These are phyloP conservation scores for Xenus cinereus DNA, from an alignment of 2,113 vertebrate species.

Conservation along the genomic window DNA sequence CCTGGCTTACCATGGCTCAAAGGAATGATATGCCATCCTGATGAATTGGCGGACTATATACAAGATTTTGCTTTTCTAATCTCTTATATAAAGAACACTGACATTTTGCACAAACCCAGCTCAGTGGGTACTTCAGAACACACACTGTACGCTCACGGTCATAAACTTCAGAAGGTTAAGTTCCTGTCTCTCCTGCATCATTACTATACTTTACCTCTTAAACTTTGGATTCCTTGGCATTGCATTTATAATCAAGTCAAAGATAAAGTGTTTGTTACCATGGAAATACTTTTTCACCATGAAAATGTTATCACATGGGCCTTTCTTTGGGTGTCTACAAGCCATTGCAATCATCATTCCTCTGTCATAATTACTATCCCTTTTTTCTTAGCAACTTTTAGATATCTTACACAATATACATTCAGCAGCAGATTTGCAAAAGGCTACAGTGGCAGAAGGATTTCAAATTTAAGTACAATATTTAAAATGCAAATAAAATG, in stretches of 20 bases:
- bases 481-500: not conserved
- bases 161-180: not conserved
- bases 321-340: not conserved
- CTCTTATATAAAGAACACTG: not conserved
- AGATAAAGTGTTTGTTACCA: not conserved
- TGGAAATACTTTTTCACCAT: not conserved
- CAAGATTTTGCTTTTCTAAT: not conserved
- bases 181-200: not conserved
- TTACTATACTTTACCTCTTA: not conserved
- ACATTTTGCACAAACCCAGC: not conserved
- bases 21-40: not conserved
- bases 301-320: not conserved
- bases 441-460: not conserved
- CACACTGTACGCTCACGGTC: not conserved
- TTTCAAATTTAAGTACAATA: not conserved
- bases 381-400: not conserved
- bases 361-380: not conserved
- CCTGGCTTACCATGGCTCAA: not conserved
- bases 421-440: not conserved
- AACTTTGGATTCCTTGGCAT: not conserved
- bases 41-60: not conserved
- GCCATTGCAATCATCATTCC: not conserved
- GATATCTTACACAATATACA: not conserved
- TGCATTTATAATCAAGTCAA: not conserved
- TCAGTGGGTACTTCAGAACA: not conserved